A percentile compares a stretch with the other conserved stretches of the same genome.
These are phyloP conservation scores for Austrofundulus limnaeus DNA, from an alignment of 2,113 vertebrate genomes.

Conservation along the genomic window DNA sequence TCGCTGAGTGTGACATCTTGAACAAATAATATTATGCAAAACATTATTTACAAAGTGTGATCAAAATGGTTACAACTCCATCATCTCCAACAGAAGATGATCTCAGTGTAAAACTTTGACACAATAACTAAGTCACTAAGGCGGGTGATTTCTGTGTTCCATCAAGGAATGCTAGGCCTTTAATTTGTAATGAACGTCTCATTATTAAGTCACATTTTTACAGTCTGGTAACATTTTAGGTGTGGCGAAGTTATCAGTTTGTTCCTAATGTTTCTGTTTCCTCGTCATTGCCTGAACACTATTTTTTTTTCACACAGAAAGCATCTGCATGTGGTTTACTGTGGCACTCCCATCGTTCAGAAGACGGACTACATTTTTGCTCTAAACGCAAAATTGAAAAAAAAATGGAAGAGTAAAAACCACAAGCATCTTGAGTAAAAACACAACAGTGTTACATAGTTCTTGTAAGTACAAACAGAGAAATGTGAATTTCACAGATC, in stretches of 20 bases:
- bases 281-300: too few relatives aligned
- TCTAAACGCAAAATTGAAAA: background rate
- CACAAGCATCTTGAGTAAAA: conserved; percentile 30
- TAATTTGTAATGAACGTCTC: too few relatives aligned
- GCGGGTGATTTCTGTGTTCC: too few relatives aligned
- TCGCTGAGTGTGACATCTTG: too few relatives aligned
- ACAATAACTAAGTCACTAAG: too few relatives aligned
- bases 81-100: too few relatives aligned
- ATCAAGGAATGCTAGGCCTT: too few relatives aligned
- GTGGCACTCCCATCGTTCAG: conserved; percentile 44
- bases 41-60: too few relatives aligned
- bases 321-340: conserved; percentile 54
- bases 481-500: conserved; percentile 1
- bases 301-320: conserved; percentile 37
- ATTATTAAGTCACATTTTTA: too few relatives aligned
- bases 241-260: conserved; percentile 31
- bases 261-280: conserved; percentile 17
- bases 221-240: conserved; percentile 3
- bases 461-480: conserved; percentile 1
- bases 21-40: too few relatives aligned
- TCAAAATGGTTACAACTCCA: too few relatives aligned
- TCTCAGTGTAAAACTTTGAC: too few relatives aligned
- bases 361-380: conserved; percentile 37
- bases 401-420: conserved; percentile 8
- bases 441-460: conserved; percentile 8